These are phyloP conservation scores for Seriola rivoliana DNA, from an alignment of 2,113 vertebrate genomes.

Conservation along the genomic window DNA sequence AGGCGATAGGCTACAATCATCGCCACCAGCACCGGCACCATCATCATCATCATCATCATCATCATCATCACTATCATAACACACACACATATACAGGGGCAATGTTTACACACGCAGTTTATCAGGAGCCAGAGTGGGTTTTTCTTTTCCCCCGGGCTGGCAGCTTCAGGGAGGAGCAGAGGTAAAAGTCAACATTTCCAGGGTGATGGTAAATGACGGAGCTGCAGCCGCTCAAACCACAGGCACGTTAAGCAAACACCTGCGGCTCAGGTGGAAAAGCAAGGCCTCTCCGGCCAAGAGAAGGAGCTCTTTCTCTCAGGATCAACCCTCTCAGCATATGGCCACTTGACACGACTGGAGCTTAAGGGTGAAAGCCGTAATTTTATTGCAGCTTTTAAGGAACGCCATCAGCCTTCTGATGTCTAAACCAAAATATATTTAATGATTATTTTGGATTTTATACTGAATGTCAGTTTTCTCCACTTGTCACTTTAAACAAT, in stretches of 20 bases:
- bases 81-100: constrained; percentile 7
- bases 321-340: constrained; percentile 45
- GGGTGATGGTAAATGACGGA: constrained; percentile 65
- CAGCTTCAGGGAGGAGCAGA: constrained; percentile 40
- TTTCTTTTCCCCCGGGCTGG: constrained; percentile 38
- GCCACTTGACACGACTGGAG: constrained; percentile 44
- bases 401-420: not conserved
- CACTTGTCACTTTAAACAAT: not conserved
- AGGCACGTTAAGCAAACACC: constrained; percentile 79
- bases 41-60: constrained; percentile 36
- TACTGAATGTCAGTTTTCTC: not conserved
- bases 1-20: constrained; percentile 67
- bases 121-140: constrained; percentile 51
- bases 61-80: constrained; percentile 4
- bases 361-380: constrained; percentile 20
- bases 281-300: constrained; percentile 48
- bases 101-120: constrained; percentile 41
- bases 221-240: constrained; percentile 69
- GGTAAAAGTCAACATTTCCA: constrained; percentile 74
- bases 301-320: constrained; percentile 71
- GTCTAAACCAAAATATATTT: not conserved
- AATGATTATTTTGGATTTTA: not conserved
- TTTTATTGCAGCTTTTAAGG: constrained; percentile 22
- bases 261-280: constrained; percentile 78
- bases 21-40: constrained; percentile 25